phyloP scores from a whole-genome alignment of 2,797 vertebrate genomes.

The Dipus sagitta region DNA sequence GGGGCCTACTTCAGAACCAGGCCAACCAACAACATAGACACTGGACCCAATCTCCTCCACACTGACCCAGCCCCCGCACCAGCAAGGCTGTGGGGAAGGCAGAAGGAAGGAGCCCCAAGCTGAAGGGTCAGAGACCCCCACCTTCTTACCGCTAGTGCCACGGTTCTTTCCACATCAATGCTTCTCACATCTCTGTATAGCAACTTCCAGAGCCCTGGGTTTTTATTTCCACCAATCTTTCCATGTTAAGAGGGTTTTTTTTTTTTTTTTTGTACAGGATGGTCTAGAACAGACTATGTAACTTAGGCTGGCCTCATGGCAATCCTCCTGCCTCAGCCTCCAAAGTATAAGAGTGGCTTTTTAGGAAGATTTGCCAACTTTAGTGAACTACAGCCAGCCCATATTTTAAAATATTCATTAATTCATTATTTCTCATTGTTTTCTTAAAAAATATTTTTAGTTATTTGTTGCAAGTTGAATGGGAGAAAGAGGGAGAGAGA shows the following conservation, averaged over 20 bases:
- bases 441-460: no score
- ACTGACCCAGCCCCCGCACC: background rate
- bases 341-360: background rate
- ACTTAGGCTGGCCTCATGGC: background rate
- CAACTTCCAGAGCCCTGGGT: background rate
- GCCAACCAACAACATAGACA: background rate
- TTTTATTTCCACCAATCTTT: background rate
- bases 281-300: background rate
- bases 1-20: background rate
- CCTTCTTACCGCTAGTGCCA: background rate
- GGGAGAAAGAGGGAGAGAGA: no score
- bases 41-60: background rate
- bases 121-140: no score
- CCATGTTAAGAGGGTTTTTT: background rate
- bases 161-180: background rate
- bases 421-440: no score
- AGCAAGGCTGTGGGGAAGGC: background rate
- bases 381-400: background rate
- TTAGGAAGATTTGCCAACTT: background rate
- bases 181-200: background rate
- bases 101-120: background rate
- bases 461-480: no score
- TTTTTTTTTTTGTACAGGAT: background rate
- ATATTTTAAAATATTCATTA: constrained; percentile 5
- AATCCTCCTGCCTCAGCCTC: background rate